Percentiles rank a stretch among this genome's conserved stretches.
Evolutionary conservation across 37 sponge, comb jelly and placozoan genomes (phyloP).

Genomic region (Beroe ovata): DNA sequence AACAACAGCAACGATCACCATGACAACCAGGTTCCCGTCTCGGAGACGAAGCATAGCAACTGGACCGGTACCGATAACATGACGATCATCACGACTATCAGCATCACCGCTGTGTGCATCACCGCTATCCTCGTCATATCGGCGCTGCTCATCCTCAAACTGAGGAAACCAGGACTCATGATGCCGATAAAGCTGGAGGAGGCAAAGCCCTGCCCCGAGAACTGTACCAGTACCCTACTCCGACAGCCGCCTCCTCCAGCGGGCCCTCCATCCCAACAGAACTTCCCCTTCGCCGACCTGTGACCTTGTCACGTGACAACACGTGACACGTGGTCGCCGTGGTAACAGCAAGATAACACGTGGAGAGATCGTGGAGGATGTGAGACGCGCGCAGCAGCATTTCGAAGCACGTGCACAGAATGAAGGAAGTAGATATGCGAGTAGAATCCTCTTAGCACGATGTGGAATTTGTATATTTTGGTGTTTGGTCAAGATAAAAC

Average conservation of each 20-base stretch:
- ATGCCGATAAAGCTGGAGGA: constrained; percentile 39
- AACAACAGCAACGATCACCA: neutral
- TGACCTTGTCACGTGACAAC: neutral
- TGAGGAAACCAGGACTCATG: constrained; percentile 27
- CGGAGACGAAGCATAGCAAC: neutral
- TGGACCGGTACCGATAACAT: neutral
- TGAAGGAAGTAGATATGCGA: too few species aligned
- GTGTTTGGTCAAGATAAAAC: too few species aligned
- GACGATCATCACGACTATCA: constrained; percentile 55
- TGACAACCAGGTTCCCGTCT: neutral
- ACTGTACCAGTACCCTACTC: constrained; percentile 11
- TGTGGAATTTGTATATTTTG: too few species aligned
- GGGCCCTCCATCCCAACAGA: neutral
- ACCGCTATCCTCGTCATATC: constrained; percentile 41
- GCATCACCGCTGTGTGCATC: constrained; percentile 61
- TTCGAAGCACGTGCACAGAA: too few species aligned
- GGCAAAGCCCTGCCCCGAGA: neutral
- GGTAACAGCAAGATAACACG: neutral
- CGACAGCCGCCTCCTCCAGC: neutral
- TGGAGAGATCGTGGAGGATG: too few species aligned
- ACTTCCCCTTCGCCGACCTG: neutral
- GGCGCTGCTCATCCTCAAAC: constrained; percentile 44
- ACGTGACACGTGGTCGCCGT: neutral
- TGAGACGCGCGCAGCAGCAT: too few species aligned
- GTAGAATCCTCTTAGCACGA: too few species aligned